These are phyloP conservation scores for Clamator glandarius DNA, from an alignment of 2,797 vertebrate genomes.

Conservation along the genomic window DNA sequence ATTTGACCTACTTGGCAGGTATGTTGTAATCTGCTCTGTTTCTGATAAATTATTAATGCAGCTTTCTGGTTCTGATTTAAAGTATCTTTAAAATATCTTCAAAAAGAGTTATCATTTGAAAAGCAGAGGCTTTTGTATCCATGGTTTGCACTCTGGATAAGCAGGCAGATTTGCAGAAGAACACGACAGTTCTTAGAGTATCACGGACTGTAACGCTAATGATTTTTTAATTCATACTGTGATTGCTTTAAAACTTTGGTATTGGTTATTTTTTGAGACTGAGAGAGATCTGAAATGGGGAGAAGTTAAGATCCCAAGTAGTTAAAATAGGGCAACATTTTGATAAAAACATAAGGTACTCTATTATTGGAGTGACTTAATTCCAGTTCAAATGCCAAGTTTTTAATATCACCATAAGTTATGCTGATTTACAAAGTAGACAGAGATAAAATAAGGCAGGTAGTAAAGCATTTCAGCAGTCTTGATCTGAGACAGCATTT, in stretches of 20 bases:
- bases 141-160: neutral
- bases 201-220: neutral
- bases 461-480: neutral
- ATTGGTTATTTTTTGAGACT: constrained; percentile 32
- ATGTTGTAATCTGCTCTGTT: neutral
- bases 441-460: neutral
- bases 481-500: neutral
- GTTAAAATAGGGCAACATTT: constrained; percentile 14
- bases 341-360: neutral
- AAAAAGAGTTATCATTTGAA: neutral
- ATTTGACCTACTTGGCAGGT: neutral
- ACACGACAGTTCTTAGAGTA: neutral
- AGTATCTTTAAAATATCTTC: neutral
- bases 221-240: neutral
- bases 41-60: neutral
- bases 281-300: constrained; percentile 1
- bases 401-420: neutral
- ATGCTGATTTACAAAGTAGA: neutral
- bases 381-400: neutral
- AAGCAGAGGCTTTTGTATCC: neutral
- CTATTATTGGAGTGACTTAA: neutral
- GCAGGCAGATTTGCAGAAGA: neutral
- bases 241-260: neutral
- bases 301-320: neutral
- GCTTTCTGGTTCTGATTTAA: neutral